A percentile compares a stretch with the other conserved stretches of the same genome.
Evolutionary conservation across 2,888 invertebrate genomes (phyloP).

Genomic region (Himalopsyche kuldschensis): DNA sequence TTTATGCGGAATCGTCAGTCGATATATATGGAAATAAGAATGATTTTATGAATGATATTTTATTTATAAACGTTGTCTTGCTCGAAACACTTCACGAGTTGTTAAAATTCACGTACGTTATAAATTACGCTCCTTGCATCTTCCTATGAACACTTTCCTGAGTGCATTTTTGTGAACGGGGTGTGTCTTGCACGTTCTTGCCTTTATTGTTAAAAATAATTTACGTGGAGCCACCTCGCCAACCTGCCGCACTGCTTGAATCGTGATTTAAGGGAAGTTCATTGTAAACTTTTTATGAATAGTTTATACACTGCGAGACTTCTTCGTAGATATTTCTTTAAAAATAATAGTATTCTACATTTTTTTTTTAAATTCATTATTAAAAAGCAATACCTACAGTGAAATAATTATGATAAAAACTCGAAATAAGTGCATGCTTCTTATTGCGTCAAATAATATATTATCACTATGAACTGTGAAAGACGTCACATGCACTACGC

Average conservation of each 20-base stretch:
- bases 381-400: too few relatives aligned
- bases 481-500: too few relatives aligned
- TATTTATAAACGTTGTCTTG: neutral
- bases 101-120: neutral
- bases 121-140: neutral
- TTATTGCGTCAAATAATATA: too few relatives aligned
- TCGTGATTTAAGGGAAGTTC: neutral
- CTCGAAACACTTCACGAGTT: neutral
- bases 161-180: neutral
- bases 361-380: too few relatives aligned
- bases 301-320: neutral
- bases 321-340: too few relatives aligned
- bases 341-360: too few relatives aligned
- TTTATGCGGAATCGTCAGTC: too few relatives aligned
- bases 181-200: neutral
- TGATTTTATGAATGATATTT: too few relatives aligned
- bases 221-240: neutral
- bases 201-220: constrained; percentile 1
- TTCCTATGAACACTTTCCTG: neutral
- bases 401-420: too few relatives aligned
- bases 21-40: too few relatives aligned
- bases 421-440: too few relatives aligned
- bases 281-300: neutral
- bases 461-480: too few relatives aligned
- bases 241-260: neutral